Evolutionary conservation across 1,140 invertebrate species (phyloP).

Genomic region (Lasaia peninsularis): DNA sequence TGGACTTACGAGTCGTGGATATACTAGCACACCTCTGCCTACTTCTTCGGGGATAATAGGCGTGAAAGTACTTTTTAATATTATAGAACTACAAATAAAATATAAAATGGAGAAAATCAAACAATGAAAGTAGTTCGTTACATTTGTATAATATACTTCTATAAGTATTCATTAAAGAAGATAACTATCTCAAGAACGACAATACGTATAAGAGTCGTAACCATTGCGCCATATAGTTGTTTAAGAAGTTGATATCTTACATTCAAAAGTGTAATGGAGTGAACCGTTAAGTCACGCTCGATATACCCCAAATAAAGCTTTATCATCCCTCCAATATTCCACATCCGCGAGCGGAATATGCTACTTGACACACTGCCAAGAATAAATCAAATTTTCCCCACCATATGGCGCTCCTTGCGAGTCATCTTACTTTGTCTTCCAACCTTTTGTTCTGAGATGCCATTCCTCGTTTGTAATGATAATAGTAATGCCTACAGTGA

Average conservation of each 20-base stretch:
- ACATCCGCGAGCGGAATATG: conserved; percentile 58
- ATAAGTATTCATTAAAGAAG: too few species aligned
- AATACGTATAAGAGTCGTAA: too few species aligned
- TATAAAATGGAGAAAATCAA: too few species aligned
- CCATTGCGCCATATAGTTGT: not conserved
- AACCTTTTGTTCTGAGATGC: conserved; percentile 19
- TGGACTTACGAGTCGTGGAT: too few species aligned
- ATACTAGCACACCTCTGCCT: too few species aligned
- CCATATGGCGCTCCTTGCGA: conserved; percentile 27
- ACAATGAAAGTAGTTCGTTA: too few species aligned
- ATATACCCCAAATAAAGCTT: conserved; percentile 68
- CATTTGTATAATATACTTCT: too few species aligned
- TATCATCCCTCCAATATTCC: conserved; percentile 63
- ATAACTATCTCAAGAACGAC: too few species aligned
- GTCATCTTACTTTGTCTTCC: conserved; percentile 17
- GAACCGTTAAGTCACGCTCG: conserved; percentile 48
- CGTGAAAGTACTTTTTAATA: too few species aligned
- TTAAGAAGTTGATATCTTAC: conserved; percentile 22
- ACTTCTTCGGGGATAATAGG: too few species aligned
- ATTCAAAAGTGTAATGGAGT: conserved; percentile 42
- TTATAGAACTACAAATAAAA: too few species aligned
- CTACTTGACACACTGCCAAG: conserved; percentile 64
- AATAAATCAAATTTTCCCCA: conserved; percentile 63
- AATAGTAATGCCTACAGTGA: not conserved
- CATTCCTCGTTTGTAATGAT: conserved; percentile 24